Conservation (phyloP, 2,113 vertebrate genomes). For the Macroglossus sobrinus region DNA sequence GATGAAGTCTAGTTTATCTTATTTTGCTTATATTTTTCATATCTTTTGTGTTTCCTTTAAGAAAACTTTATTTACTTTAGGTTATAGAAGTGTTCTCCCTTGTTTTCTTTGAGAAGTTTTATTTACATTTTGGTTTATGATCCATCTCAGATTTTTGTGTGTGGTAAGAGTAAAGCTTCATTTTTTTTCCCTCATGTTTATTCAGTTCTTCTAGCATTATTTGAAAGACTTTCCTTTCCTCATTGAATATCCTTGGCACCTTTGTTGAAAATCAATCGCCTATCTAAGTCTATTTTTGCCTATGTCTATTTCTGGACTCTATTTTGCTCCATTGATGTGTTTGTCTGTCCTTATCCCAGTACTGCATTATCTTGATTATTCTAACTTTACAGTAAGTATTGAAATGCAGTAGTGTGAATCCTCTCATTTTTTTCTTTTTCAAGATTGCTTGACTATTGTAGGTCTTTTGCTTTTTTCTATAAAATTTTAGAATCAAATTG, state of each 20-base stretch:
- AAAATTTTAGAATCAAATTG: neutral
- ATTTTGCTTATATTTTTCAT: neutral
- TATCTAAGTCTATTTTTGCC: neutral
- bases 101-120: neutral
- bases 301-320: neutral
- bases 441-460: neutral
- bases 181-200: neutral
- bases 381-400: neutral
- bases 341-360: neutral
- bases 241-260: neutral
- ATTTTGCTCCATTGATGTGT: neutral
- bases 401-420: neutral
- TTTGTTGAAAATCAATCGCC: conserved; percentile 14
- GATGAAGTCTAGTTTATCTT: neutral
- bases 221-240: neutral
- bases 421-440: neutral
- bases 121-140: neutral
- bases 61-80: neutral
- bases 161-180: neutral
- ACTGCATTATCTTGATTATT: neutral
- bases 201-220: neutral
- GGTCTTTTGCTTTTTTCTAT: neutral
- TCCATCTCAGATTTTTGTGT: neutral
- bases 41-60: neutral
- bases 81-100: neutral